These are phyloP conservation scores for Bufo bufo DNA, from an alignment of 2,113 vertebrate species.

Conservation along the genomic window DNA sequence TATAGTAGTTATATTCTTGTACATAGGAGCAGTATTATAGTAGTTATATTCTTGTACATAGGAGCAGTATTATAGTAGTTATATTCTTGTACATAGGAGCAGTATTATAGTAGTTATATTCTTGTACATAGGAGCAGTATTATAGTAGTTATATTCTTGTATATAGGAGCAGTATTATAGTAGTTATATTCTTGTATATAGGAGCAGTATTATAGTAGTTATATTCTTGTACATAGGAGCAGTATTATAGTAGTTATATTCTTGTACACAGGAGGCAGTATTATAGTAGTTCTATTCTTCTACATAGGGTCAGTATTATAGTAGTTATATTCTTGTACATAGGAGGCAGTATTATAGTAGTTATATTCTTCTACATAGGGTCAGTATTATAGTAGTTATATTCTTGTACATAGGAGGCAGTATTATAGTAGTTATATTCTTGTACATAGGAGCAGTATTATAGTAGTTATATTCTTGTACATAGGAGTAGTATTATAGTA, in stretches of 20 bases:
- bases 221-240: constrained; percentile 1
- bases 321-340: background rate
- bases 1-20: too few relatives aligned
- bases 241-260: constrained; percentile 13
- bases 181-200: constrained; percentile 1
- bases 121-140: too few relatives aligned
- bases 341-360: constrained; percentile 2
- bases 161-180: constrained; percentile 1
- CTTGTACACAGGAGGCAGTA: background rate
- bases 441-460: too few relatives aligned
- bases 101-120: too few relatives aligned
- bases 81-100: background rate
- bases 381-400: constrained; percentile 1
- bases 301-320: background rate
- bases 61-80: background rate
- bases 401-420: background rate
- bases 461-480: too few relatives aligned
- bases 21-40: too few relatives aligned
- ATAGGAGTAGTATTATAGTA: background rate
- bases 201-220: background rate
- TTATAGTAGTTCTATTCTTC: constrained; percentile 9
- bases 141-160: too few relatives aligned
- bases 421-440: too few relatives aligned
- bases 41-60: too few relatives aligned
- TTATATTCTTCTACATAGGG: background rate